Evolutionary conservation across 2,113 vertebrate genomes (phyloP).

Genomic region (Athene noctua): DNA sequence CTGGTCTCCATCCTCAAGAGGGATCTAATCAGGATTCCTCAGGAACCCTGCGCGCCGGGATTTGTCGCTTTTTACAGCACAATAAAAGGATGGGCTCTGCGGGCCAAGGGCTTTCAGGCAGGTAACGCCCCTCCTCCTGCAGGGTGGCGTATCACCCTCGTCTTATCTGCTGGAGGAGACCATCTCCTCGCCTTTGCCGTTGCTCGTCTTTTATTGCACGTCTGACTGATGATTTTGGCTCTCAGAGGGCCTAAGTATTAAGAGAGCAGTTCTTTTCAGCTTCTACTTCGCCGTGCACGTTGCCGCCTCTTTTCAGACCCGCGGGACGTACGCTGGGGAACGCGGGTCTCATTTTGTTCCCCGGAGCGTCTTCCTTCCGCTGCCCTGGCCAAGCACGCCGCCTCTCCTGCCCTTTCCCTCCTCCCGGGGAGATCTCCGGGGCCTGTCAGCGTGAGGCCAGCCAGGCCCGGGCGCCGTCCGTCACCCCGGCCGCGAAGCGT

Average conservation of each 20-base stretch:
- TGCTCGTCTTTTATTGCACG: not conserved
- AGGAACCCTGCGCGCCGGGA: not conserved
- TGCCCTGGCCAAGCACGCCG: not conserved
- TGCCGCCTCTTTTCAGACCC: not conserved
- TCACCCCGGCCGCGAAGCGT: accelerated
- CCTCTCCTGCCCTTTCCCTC: not conserved
- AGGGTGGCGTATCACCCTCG: not conserved
- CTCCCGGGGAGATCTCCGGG: not conserved
- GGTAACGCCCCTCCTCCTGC: accelerated
- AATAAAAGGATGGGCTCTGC: not conserved
- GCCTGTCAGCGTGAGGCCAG: accelerated
- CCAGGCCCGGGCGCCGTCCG: no score
- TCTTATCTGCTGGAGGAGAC: accelerated
- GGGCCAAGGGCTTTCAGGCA: not conserved
- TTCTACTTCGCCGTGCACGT: not conserved
- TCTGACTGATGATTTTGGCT: not conserved
- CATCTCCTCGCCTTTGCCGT: not conserved
- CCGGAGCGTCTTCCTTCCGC: not conserved
- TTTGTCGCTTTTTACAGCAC: not conserved
- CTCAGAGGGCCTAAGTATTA: not conserved
- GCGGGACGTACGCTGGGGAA: not conserved
- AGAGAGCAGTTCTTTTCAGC: not conserved
- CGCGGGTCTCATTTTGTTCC: not conserved
- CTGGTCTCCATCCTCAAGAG: not conserved
- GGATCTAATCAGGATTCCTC: not conserved